Evolutionary conservation across 1,140 invertebrate genomes (phyloP), one percentile per base, ranked within the genome.

Genomic region (Acromyrmex heyeri): DNA sequence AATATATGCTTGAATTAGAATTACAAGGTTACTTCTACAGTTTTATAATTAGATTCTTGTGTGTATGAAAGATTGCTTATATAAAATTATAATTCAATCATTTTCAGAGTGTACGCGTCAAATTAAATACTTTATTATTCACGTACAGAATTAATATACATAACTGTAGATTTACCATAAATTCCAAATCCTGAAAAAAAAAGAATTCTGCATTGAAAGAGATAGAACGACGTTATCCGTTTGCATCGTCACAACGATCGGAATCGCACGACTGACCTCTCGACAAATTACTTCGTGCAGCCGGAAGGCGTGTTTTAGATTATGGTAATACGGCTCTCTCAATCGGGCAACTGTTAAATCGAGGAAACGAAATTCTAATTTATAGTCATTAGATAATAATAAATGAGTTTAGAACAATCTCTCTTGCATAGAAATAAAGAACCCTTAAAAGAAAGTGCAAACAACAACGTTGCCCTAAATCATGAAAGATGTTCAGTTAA

Each of bases 311-410:
- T 59, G 53, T 61, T 73, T 83, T 50, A 50, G 79, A 83, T 83
- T 83, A 83, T 75, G 69, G 55, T 83, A 83, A 75, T 75, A 53
- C 53, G 24, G 18, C 24, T 59, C 69, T 59, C 53, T 83, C 79
- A 61, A 61, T 83, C 79, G 34, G 67, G 38, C 79, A 83, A 82
- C 79, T 73, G 69, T 75, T 75, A 50, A 75, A 62, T 83, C 79
- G n/a, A 75, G 79, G 38, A 83, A 83, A 83, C 79, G 55, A 83
- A 83, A 83, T 82, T 73, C 67, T 61, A 73, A 82, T 83, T 83
- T 83, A 75, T 75, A 44, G 69, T 62, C 38, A 44, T 83, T 75
- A 24, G 73, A 27, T 55, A 50, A 61, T 76, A 78, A 85, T 65
- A 67, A 57, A 78, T 85, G n/a, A 59, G 27, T 76, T 85, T 76